Evolutionary conservation across 2,888 invertebrate species (phyloP), one percentile per base, ranked within the genome.

Genomic region (Eremobia ochroleuca): DNA sequence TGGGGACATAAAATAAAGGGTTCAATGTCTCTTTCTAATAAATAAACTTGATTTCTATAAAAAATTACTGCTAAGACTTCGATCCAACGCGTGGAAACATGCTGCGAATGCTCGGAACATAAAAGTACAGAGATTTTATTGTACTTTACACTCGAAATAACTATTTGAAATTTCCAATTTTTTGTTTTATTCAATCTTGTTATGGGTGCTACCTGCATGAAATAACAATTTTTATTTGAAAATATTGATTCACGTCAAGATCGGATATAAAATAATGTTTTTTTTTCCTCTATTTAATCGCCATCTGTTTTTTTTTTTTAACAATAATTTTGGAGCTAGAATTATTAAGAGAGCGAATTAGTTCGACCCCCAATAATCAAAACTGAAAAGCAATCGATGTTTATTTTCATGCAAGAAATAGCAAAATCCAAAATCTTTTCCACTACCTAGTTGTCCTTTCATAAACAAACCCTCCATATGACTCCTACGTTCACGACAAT

Each of bases 401-500:
- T 11, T 55, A 37, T n/a, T n/a, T 37, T 11, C 34, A 34, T 3
- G 11, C 11, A 55, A 34, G 15, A 25, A 18, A 71, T 43, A 2
- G 3, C 4, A 64, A 31, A 40, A 40, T 2, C 9, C 0, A 40
- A 43, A 65, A 59, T 40, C 6, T 4, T 15, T 2, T 5, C 3
- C 2, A 5, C 5, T 18, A 11, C n/a, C n/a, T n/a, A n/a, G n/a
- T n/a, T n/a, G n/a, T 49, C 18, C 49, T 37, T 68, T 13, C 21
- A 21, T 34, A 18, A 11, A 34, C n/a, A n/a, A 68, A 11, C 52
- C 68, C n/a, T 73, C 9, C 34, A 28, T 15, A 13, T 25, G 43
- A 74, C 65, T 58, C 79, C 82, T 78, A 68, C 64, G 76, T 61
- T 79, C 40, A 72, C 74, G 75, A 72, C 65, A 62, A 69, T 78